Evolutionary conservation across 2,888 invertebrate species (phyloP).

Genomic region (Panopea generosa): DNA sequence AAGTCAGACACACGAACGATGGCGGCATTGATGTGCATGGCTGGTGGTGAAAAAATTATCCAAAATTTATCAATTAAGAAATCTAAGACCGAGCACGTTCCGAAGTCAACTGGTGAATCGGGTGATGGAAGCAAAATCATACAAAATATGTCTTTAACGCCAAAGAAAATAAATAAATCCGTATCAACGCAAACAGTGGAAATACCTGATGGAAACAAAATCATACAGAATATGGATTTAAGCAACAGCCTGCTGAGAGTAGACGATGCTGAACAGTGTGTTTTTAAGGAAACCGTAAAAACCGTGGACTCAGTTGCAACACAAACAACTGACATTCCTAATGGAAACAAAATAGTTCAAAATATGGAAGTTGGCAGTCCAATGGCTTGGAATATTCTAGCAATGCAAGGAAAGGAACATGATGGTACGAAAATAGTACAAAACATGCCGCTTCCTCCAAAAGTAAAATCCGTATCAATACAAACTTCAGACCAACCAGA

Average conservation of each 20-base stretch:
- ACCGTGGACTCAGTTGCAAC: too few species aligned
- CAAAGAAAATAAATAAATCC: too few species aligned
- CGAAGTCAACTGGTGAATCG: too few species aligned
- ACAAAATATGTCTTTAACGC: constrained; percentile 32
- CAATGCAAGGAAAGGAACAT: constrained; percentile 12
- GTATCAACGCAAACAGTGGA: too few species aligned
- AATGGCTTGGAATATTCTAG: background rate
- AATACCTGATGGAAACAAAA: constrained; percentile 12
- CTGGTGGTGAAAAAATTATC: constrained; percentile 20
- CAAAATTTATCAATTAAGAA: constrained; percentile 1
- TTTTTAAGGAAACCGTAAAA: too few species aligned
- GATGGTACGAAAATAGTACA: constrained; percentile 30
- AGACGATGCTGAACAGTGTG: too few species aligned
- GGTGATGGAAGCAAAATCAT: constrained; percentile 40
- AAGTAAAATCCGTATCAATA: too few species aligned
- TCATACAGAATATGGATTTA: constrained; percentile 14
- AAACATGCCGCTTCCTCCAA: constrained; percentile 11
- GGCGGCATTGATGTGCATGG: too few species aligned
- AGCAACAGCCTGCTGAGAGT: too few species aligned
- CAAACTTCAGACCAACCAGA: too few species aligned
- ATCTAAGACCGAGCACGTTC: too few species aligned
- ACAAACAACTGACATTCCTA: background rate
- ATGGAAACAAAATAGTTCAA: background rate
- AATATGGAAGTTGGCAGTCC: background rate
- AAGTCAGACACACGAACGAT: too few species aligned